These are phyloP conservation scores for Epirrhoe tristata DNA, from an alignment of 2,888 invertebrate genomes.

Conservation along the genomic window DNA sequence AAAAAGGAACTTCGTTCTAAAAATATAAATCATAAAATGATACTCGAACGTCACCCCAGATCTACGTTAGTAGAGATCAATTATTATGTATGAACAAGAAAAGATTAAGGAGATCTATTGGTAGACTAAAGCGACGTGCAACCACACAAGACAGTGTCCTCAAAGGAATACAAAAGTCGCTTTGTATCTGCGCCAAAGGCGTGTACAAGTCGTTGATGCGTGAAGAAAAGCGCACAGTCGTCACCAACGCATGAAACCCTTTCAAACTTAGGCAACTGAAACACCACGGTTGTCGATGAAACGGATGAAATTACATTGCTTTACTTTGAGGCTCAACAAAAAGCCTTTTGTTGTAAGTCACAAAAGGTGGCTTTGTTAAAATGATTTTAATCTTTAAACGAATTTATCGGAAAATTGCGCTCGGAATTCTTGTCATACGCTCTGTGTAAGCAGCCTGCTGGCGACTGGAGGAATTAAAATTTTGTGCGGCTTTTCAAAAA, in stretches of 20 bases:
- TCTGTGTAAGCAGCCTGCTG: constrained; percentile 54
- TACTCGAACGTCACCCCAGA: no score
- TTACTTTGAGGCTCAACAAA: constrained; percentile 43
- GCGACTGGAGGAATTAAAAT: constrained; percentile 59
- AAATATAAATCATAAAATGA: no score
- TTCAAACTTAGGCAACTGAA: constrained; percentile 19
- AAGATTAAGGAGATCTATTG: neutral
- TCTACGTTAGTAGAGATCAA: no score
- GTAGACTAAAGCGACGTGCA: neutral
- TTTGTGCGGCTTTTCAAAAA: constrained; percentile 52
- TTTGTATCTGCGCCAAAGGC: neutral
- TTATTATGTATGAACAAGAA: neutral
- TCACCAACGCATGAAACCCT: constrained; percentile 15
- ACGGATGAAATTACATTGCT: constrained; percentile 38
- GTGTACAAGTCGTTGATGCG: neutral
- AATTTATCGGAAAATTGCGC: constrained; percentile 61
- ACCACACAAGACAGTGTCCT: neutral
- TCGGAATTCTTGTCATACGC: constrained; percentile 53
- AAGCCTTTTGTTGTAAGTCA: constrained; percentile 44
- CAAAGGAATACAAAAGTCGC: neutral
- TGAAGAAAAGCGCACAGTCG: neutral
- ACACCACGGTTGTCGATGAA: constrained; percentile 29
- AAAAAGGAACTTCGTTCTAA: no score
- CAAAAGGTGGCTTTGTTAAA: constrained; percentile 44
- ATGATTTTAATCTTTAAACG: constrained; percentile 51